Percentiles rank a stretch among this genome's conserved stretches.
phyloP scores from a whole-genome alignment of 2,888 invertebrate species.

The Diaphora mendica region DNA sequence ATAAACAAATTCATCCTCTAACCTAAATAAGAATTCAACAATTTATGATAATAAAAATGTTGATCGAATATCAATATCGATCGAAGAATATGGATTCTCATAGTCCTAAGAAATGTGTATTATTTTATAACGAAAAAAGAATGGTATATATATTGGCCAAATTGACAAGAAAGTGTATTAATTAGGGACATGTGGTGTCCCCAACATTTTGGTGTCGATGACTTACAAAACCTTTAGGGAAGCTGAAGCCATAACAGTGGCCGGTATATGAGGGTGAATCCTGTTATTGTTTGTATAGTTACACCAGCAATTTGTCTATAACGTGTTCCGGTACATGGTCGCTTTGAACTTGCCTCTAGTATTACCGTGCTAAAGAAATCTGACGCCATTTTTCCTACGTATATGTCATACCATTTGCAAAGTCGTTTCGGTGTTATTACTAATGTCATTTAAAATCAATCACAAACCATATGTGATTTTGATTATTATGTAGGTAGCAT shows the following conservation, averaged over 20 bases:
- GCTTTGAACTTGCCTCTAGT: slow-evolving; percentile 5
- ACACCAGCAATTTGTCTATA: slow-evolving; percentile 40
- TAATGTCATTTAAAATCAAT: slow-evolving; percentile 41
- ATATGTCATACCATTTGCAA: slow-evolving; percentile 36
- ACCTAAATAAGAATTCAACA: background rate
- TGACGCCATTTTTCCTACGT: slow-evolving; percentile 11
- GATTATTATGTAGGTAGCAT: slow-evolving; percentile 24
- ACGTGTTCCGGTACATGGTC: slow-evolving; percentile 35
- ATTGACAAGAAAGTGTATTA: slow-evolving; percentile 52
- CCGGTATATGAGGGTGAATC: slow-evolving; percentile 73
- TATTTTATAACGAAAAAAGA: background rate
- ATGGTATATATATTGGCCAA: slow-evolving; percentile 1
- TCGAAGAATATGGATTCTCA: background rate
- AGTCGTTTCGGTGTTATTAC: slow-evolving; percentile 27
- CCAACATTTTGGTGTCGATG: slow-evolving; percentile 75
- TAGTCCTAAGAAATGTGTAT: background rate
- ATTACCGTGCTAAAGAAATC: background rate
- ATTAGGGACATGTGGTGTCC: slow-evolving; percentile 67
- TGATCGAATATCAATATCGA: background rate
- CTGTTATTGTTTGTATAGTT: slow-evolving; percentile 69
- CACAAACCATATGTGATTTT: slow-evolving; percentile 25
- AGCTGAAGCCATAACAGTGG: slow-evolving; percentile 80
- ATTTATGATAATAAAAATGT: background rate
- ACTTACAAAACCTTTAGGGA: slow-evolving; percentile 72
- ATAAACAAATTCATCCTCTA: too few relatives aligned